phyloP scores from a whole-genome alignment of 2,797 vertebrate genomes.

The Sebastes jordani region DNA sequence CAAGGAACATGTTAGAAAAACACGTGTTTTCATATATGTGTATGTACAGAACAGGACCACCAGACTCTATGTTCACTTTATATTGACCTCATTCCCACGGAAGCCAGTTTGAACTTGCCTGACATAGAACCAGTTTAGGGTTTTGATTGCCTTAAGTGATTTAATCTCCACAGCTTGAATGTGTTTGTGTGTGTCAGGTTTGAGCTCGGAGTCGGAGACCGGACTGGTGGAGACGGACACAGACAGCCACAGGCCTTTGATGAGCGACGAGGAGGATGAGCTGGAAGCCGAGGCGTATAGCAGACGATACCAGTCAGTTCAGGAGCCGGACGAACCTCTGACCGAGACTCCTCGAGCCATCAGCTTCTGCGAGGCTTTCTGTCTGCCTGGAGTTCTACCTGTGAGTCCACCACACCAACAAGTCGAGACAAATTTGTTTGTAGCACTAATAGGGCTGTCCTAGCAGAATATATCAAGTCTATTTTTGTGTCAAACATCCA shows the following conservation, averaged over 20 bases:
- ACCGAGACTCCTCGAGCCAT: constrained; percentile 77
- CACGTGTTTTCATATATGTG: not conserved
- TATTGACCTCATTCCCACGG: not conserved
- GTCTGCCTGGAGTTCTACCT: constrained; percentile 92
- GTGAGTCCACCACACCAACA: constrained; percentile 73
- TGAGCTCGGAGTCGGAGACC: constrained; percentile 81
- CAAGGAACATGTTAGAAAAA: not conserved
- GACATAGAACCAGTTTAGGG: not conserved
- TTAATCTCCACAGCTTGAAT: not conserved
- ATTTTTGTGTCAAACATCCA: not conserved
- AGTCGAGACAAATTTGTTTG: not conserved
- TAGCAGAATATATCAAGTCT: too few relatives aligned
- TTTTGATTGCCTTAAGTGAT: not conserved
- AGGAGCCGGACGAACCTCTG: constrained; percentile 71
- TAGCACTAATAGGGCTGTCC: too few relatives aligned
- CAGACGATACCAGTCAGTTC: constrained; percentile 77
- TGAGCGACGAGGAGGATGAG: constrained; percentile 85
- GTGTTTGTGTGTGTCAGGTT: constrained; percentile 74
- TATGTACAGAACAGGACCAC: not conserved
- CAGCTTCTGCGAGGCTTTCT: constrained; percentile 91
- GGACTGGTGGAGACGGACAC: constrained; percentile 80
- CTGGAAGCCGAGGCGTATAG: constrained; percentile 65
- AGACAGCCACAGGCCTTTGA: constrained; percentile 90
- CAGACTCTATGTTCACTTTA: not conserved
- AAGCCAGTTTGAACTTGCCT: not conserved